Percentiles rank a stretch among this genome's conserved stretches.
These are phyloP conservation scores for Tribolium freemani DNA, from an alignment of 2,888 invertebrate genomes.

Conservation along the genomic window DNA sequence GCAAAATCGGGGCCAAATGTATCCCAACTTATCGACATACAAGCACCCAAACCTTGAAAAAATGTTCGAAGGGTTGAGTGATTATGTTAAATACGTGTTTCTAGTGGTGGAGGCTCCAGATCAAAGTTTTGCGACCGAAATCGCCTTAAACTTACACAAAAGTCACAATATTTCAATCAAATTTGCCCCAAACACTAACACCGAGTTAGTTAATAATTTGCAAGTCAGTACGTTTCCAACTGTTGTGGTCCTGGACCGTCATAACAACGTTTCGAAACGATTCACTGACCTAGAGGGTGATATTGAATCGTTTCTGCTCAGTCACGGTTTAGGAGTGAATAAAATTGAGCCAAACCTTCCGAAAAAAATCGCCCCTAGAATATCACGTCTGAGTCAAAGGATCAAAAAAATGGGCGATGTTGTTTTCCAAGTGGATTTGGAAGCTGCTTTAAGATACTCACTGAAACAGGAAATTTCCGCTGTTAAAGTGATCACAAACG, in stretches of 20 bases:
- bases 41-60: constrained; percentile 62
- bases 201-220: not conserved
- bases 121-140: constrained; percentile 75
- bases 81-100: constrained; percentile 71
- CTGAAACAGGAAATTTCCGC: constrained; percentile 87
- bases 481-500: constrained; percentile 77
- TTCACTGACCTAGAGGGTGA: not conserved
- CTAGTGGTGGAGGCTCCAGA: constrained; percentile 77
- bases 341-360: constrained; percentile 69
- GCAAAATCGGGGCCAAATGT: constrained; percentile 72
- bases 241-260: not conserved
- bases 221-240: not conserved
- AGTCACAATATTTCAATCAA: not conserved
- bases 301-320: not conserved
- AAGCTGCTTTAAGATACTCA: constrained; percentile 86
- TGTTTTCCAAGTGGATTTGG: constrained; percentile 89
- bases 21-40: constrained; percentile 77
- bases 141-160: constrained; percentile 70
- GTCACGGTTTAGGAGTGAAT: not conserved
- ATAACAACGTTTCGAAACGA: not conserved
- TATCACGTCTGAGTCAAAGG: constrained; percentile 59
- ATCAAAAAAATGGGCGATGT: constrained; percentile 70
- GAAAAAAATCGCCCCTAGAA: constrained; percentile 44
- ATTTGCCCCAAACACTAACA: not conserved
- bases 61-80: constrained; percentile 69